A percentile compares a stretch with the other conserved stretches of the same genome.
These are phyloP conservation scores for Patiria pectinifera DNA, from an alignment of 53 echinoderm and acorn worm species.

Conservation along the genomic window DNA sequence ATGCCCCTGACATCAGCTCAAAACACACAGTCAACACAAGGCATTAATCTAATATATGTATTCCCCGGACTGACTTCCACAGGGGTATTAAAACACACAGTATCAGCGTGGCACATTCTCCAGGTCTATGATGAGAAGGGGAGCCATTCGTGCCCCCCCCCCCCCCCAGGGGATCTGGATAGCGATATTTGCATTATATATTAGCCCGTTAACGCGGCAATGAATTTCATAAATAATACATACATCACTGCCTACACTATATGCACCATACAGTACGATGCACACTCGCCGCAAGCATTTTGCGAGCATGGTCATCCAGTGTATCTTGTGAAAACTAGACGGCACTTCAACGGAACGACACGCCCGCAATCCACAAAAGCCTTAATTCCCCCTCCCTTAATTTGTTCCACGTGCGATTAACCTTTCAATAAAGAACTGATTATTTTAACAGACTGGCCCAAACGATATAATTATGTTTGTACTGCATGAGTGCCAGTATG, in stretches of 20 bases:
- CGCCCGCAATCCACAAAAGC: not conserved
- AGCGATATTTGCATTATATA: constrained; percentile 41
- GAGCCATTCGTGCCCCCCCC: not conserved
- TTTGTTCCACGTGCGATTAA: not conserved
- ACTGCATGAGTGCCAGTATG: not conserved
- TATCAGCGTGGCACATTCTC: not conserved
- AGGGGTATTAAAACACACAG: not conserved
- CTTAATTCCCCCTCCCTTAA: not conserved
- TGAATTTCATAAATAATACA: constrained; percentile 56
- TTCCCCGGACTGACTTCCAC: not conserved
- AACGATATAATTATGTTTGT: not conserved
- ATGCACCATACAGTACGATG: not conserved
- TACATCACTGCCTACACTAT: not conserved
- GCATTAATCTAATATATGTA: not conserved
- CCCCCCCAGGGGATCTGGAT: not conserved
- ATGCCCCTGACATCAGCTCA: not conserved
- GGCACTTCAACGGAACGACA: not conserved
- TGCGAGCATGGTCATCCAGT: not conserved
- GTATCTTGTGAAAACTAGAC: constrained; percentile 9
- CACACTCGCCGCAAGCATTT: not conserved
- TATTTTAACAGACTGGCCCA: not conserved
- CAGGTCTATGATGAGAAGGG: not conserved
- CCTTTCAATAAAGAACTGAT: not conserved
- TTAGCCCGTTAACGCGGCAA: constrained; percentile 28
- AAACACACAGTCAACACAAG: not conserved